phyloP scores from a whole-genome alignment of 1,140 invertebrate genomes.

The Marisa cornuarietis region DNA sequence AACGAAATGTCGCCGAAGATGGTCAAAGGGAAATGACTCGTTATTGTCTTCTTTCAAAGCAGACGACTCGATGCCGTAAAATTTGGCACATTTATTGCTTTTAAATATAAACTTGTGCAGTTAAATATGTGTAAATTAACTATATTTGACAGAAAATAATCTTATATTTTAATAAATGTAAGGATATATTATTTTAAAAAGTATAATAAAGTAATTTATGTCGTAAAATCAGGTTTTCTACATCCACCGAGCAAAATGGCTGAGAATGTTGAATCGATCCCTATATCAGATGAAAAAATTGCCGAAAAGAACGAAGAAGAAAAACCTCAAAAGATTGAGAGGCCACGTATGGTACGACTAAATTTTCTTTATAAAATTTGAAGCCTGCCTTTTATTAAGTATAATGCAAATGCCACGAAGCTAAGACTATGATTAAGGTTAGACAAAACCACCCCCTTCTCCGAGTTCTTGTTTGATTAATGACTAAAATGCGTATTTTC shows the following conservation, averaged over 20 bases:
- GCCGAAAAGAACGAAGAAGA: conserved; percentile 19
- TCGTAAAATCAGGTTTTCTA: neutral
- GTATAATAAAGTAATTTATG: neutral
- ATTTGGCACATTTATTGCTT: neutral
- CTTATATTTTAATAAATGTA: too few species aligned
- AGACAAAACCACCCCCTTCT: neutral
- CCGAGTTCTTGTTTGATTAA: too few species aligned
- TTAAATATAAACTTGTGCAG: neutral
- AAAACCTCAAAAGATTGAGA: conserved; percentile 23
- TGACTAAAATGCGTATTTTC: too few species aligned
- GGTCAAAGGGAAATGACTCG: too few species aligned
- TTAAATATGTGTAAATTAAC: neutral
- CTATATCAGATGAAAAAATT: conserved; percentile 23
- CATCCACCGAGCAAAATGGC: conserved; percentile 25
- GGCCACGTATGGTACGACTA: conserved; percentile 24
- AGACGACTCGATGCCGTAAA: too few species aligned
- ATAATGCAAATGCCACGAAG: neutral
- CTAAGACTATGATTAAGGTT: neutral
- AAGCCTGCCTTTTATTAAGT: neutral
- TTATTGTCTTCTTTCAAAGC: too few species aligned
- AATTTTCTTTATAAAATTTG: neutral
- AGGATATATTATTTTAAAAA: neutral
- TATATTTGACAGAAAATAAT: neutral
- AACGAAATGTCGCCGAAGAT: too few species aligned
- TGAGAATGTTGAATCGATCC: conserved; percentile 23